Conservation (phyloP, 2,888 invertebrate genomes). For the Patella pellucida region DNA sequence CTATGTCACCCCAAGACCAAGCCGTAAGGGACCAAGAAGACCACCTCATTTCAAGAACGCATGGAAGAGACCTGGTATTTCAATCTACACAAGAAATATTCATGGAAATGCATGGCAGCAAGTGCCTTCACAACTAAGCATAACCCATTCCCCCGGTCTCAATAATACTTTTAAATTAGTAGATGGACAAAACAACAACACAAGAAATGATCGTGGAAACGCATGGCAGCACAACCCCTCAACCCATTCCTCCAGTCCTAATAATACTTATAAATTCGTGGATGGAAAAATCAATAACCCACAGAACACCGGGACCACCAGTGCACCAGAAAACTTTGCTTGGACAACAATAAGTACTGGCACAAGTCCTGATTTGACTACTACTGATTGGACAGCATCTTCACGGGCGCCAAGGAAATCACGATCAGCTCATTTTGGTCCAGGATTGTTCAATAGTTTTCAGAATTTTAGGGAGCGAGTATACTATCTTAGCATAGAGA, state of each 20-base stretch:
- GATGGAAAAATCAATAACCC: no score
- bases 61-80: background rate
- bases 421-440: background rate
- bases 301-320: background rate
- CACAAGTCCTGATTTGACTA: no score
- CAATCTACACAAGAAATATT: background rate
- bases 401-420: background rate
- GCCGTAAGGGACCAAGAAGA: no score
- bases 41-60: no score
- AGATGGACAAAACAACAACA: background rate
- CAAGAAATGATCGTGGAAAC: background rate
- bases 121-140: background rate
- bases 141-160: no score
- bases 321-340: background rate
- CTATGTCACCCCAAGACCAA: no score
- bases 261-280: no score
- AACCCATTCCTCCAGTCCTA: no score
- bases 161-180: background rate
- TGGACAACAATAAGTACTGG: background rate
- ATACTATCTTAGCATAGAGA: constrained; percentile 43
- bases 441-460: constrained; percentile 7
- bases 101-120: background rate
- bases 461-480: constrained; percentile 29
- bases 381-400: background rate
- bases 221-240: background rate